These are phyloP conservation scores for Pachliopta kotzebuea DNA, from an alignment of 2,888 invertebrate species.

Conservation along the genomic window DNA sequence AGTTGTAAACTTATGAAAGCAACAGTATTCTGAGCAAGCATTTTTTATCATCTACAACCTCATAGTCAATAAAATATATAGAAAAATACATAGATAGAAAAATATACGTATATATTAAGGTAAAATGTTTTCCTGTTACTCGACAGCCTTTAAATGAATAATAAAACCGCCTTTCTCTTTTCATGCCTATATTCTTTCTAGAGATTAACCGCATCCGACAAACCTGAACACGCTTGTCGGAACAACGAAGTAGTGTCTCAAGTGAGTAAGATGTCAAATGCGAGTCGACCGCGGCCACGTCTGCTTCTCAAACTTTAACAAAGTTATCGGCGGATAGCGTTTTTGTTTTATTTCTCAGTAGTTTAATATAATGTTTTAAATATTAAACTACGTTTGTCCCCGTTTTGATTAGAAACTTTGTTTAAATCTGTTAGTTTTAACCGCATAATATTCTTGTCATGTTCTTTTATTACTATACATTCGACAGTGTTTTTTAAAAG, in stretches of 20 bases:
- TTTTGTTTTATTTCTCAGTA: not conserved
- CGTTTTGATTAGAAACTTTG: no score
- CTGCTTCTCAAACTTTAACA: not conserved
- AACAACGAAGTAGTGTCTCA: constrained; percentile 15
- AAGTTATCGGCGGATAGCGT: constrained; percentile 7
- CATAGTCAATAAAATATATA: no score
- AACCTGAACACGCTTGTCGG: constrained; percentile 21
- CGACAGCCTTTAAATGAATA: constrained; percentile 10
- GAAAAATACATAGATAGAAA: no score
- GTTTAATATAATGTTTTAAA: no score
- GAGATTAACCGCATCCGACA: constrained; percentile 21
- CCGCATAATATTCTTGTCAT: no score
- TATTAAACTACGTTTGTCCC: no score
- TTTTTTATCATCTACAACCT: no score
- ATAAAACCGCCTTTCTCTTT: constrained; percentile 9
- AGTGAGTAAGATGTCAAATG: constrained; percentile 23
- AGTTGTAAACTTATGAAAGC: no score
- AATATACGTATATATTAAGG: not conserved
- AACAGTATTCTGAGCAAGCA: no score
- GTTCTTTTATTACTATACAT: no score
- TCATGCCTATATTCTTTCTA: constrained; percentile 18
- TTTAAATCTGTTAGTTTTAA: no score
- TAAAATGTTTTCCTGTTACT: not conserved
- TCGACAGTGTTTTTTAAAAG: no score
- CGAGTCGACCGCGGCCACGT: constrained; percentile 7